Evolutionary conservation across 2,888 invertebrate species (phyloP).

Genomic region (Tenodera sinensis): DNA sequence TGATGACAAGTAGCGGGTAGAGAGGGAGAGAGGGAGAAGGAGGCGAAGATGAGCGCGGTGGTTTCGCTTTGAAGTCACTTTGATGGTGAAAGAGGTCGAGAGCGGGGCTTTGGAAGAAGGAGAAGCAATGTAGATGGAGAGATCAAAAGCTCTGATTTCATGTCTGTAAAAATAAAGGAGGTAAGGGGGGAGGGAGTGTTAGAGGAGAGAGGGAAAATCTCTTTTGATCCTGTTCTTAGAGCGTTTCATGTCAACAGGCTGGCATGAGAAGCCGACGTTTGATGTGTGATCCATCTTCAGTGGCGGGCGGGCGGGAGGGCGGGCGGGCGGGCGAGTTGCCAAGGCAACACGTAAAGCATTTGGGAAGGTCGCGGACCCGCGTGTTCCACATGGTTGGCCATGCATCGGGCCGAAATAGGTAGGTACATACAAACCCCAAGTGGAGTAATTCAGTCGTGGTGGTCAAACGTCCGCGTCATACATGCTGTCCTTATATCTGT

Average conservation of each 20-base stretch:
- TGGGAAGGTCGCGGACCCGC: background rate
- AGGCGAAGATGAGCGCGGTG: constrained; percentile 17
- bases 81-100: constrained; percentile 26
- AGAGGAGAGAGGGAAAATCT: constrained; percentile 20
- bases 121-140: constrained; percentile 29
- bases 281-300: constrained; percentile 5
- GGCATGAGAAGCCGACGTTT: constrained; percentile 21
- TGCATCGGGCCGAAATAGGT: background rate
- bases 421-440: background rate
- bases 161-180: constrained; percentile 24
- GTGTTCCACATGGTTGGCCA: background rate
- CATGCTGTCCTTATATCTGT: no score
- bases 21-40: background rate
- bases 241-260: constrained; percentile 28
- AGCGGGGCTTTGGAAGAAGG: constrained; percentile 14
- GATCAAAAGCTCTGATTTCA: constrained; percentile 33
- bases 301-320: no score
- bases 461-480: background rate
- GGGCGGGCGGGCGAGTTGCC: background rate
- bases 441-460: background rate
- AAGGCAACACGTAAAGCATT: background rate
- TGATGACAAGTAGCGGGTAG: constrained; percentile 4
- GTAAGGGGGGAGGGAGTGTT: background rate
- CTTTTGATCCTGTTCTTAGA: constrained; percentile 32
- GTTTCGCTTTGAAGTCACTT: constrained; percentile 26